phyloP scores from a whole-genome alignment of 1,140 invertebrate species.

The Camponotus floridanus region DNA sequence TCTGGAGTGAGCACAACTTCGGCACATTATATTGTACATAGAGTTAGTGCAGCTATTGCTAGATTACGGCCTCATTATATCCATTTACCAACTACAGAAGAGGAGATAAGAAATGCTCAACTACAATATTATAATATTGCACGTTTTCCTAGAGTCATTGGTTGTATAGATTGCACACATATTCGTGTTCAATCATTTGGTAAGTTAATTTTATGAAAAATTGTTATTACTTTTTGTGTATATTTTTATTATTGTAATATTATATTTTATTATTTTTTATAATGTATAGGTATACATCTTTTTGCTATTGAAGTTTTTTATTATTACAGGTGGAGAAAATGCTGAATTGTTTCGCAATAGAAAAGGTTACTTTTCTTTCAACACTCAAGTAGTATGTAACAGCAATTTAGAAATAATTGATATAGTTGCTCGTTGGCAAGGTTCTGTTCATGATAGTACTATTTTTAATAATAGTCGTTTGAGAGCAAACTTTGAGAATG shows the following conservation, averaged over 20 bases:
- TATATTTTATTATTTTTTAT: too few relatives aligned
- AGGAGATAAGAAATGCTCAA: slow-evolving; percentile 15
- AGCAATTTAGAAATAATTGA: neutral
- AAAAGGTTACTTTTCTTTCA: too few relatives aligned
- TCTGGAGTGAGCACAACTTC: too few relatives aligned
- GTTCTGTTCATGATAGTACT: too few relatives aligned
- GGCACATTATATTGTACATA: slow-evolving; percentile 5
- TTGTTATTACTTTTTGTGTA: too few relatives aligned
- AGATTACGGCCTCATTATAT: neutral
- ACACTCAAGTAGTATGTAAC: too few relatives aligned
- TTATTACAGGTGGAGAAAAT: neutral
- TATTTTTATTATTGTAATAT: too few relatives aligned
- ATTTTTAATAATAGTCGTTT: too few relatives aligned
- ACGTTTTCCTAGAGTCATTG: neutral
- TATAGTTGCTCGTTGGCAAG: too few relatives aligned
- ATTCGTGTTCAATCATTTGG: slow-evolving; percentile 9
- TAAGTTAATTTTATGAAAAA: neutral
- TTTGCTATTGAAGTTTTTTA: too few relatives aligned
- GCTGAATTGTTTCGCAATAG: slow-evolving; percentile 1
- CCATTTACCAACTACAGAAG: neutral
- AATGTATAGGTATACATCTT: too few relatives aligned
- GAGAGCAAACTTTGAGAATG: too few relatives aligned
- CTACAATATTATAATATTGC: neutral
- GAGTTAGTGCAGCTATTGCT: slow-evolving; percentile 4
- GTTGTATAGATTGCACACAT: slow-evolving; percentile 8